Base-by-base conservation (phyloP, 2,113 vertebrate species). In the Carassius carassius region DNA sequence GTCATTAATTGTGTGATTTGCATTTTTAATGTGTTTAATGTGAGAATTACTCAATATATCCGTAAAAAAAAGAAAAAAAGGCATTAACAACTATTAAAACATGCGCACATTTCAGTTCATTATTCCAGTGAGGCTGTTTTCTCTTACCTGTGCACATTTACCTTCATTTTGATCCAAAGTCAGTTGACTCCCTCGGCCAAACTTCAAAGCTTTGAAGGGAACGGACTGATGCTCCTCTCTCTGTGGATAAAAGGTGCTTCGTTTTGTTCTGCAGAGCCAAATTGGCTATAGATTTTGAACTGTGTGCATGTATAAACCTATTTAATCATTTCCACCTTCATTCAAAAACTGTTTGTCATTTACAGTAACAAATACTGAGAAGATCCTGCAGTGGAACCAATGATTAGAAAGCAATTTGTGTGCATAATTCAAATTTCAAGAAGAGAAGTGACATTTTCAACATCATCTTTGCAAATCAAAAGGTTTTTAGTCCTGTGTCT, bases 201-300 rank as follows among this genome's bases (percentile, higher is more conserved):
- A n/a, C 77, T 41, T 78, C 77, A 78, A 78, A 78, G 77, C 77
- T 44, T 78, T 78, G 77, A 78, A 78, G 56, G 21, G 35, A 73
- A 44, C 0, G 5, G 32, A 62, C 56, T 58, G 76, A 78, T 60
- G 56, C 17, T 62, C 5, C 35, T 23, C 77, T 35, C 56, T 35
- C 19, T 41, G 54, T 23, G 6, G 35, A 78, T 35, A 17, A 78
- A 78, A 62, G 56, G 21, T 16, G 54, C 17, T 62, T 77, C 0
- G 12, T 41, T 58, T 62, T 41, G 32, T 78, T 62, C 54, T 14
- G 32, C 29, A 60, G 23, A 54, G 23, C 32, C 23, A 51, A 16
- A 54, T 5, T 32, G 69, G 35, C 69, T n/a, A 41, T 41, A 41
- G 35, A 72, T 21, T 72, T 41, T 72, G 1, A 72, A 72, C 35